Conservation (phyloP, 2,888 invertebrate species). For the Clivina fossor region DNA sequence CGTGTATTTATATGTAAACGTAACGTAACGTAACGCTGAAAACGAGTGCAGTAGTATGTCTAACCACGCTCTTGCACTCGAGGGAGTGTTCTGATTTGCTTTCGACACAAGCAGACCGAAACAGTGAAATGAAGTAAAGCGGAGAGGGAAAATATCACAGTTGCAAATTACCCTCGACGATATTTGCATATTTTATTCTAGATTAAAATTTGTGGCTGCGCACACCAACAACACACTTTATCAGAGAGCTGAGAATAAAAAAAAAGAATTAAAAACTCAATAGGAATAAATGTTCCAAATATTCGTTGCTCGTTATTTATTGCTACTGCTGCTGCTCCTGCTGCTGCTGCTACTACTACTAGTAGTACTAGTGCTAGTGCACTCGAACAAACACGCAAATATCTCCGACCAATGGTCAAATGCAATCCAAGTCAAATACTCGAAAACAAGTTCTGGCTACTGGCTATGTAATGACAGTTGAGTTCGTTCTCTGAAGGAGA, state of each 20-base stretch:
- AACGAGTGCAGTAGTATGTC: not conserved
- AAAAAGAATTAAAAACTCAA: slow-evolving; percentile 18
- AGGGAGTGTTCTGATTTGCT: slow-evolving; percentile 34
- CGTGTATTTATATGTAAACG: not conserved
- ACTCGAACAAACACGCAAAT: not conserved
- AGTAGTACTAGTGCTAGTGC: no score
- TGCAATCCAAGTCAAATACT: no score
- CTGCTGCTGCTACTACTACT: no score
- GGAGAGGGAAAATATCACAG: slow-evolving; percentile 28
- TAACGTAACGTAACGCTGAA: slow-evolving; percentile 3
- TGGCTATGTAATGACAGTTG: no score
- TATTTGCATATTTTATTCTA: slow-evolving; percentile 29
- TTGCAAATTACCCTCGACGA: slow-evolving; percentile 22
- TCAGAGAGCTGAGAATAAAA: slow-evolving; percentile 18
- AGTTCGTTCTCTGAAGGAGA: no score
- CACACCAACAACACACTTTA: slow-evolving; percentile 17
- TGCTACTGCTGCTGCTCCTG: no score
- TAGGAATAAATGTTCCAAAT: not conserved
- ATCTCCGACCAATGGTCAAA: slow-evolving; percentile 3
- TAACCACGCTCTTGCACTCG: not conserved
- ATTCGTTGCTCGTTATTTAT: no score
- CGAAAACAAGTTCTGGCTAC: no score
- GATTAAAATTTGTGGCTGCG: slow-evolving; percentile 19
- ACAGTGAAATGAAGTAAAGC: slow-evolving; percentile 33
- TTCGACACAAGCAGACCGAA: slow-evolving; percentile 28